Evolutionary conservation across 2,888 invertebrate species (phyloP).

Genomic region (Metopia argyrocephala): DNA sequence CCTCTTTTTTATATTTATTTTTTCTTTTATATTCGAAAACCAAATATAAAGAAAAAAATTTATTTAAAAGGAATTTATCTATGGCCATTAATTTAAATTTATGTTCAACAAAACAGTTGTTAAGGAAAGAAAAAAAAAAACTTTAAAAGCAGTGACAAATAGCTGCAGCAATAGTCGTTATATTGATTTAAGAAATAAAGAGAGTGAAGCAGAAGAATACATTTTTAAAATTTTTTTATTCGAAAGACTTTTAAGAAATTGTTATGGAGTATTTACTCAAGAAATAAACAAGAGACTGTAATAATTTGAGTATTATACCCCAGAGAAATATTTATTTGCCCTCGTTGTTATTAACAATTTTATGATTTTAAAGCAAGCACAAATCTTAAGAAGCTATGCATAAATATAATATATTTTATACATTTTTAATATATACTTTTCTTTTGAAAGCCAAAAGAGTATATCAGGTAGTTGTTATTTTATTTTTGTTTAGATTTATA

Average conservation of each 20-base stretch:
- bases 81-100: conserved; percentile 44
- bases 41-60: not conserved
- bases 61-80: conserved; percentile 24
- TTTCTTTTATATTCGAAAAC: not conserved
- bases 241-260: too few relatives aligned
- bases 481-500: not conserved
- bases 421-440: too few relatives aligned
- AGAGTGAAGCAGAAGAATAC: not conserved
- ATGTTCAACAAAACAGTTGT: conserved; percentile 25
- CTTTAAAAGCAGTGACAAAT: not conserved
- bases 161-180: not conserved
- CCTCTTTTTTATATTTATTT: not conserved
- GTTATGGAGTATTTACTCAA: too few relatives aligned
- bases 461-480: conserved; percentile 6
- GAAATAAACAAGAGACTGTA: too few relatives aligned
- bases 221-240: not conserved
- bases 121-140: not conserved
- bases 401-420: too few relatives aligned
- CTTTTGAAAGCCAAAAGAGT: too few relatives aligned
- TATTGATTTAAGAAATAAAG: not conserved
- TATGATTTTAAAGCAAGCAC: too few relatives aligned
- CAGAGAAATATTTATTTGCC: too few relatives aligned
- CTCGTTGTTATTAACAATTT: too few relatives aligned
- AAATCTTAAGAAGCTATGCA: too few relatives aligned
- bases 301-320: too few relatives aligned